Evolutionary conservation across 2,888 invertebrate genomes (phyloP).

Genomic region (Euproctis similis): DNA sequence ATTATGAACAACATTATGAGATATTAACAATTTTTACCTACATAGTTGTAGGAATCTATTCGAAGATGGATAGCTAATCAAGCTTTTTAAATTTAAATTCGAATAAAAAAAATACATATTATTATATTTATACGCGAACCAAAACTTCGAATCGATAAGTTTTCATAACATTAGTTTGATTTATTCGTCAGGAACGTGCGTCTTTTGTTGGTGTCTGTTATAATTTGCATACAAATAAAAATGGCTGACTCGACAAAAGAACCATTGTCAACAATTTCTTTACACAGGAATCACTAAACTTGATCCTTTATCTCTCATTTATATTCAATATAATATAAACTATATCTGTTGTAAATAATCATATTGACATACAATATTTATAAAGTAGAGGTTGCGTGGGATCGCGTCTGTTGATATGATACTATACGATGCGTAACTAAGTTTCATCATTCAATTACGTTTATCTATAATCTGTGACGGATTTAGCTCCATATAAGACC

Average conservation of each 20-base stretch:
- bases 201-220: slow-evolving; percentile 43
- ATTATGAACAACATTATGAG: too few relatives aligned
- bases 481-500: slow-evolving; percentile 7
- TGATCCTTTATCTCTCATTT: slow-evolving; percentile 68
- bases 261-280: slow-evolving; percentile 62
- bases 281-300: slow-evolving; percentile 50
- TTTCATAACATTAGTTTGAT: too few relatives aligned
- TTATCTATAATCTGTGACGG: slow-evolving; percentile 9
- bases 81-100: too few relatives aligned
- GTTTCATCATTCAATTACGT: slow-evolving; percentile 17
- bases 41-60: too few relatives aligned
- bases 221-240: slow-evolving; percentile 71
- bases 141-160: slow-evolving; percentile 25
- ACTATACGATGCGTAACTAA: slow-evolving; percentile 29
- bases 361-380: slow-evolving; percentile 69
- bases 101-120: too few relatives aligned
- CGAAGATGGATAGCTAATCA: too few relatives aligned
- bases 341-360: slow-evolving; percentile 66
- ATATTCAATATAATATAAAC: slow-evolving; percentile 71
- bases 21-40: too few relatives aligned
- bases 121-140: slow-evolving; percentile 22
- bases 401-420: slow-evolving; percentile 29
- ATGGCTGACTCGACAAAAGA: slow-evolving; percentile 68
- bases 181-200: slow-evolving; percentile 35
- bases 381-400: slow-evolving; percentile 68